Evolutionary conservation across 1,140 invertebrate species (phyloP).

Genomic region (Homalodisca vitripennis): DNA sequence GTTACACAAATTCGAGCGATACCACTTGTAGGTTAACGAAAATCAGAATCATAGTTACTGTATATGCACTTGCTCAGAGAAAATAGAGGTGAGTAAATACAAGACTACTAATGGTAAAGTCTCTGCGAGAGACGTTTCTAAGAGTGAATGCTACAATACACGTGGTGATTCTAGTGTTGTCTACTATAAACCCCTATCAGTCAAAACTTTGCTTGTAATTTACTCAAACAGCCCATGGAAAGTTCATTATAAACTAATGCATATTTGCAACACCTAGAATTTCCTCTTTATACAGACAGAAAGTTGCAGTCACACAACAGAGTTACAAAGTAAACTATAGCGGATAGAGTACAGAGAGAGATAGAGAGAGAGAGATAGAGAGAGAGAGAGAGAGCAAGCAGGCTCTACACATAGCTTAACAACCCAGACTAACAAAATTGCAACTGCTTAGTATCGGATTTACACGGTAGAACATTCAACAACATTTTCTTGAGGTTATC

Average conservation of each 20-base stretch:
- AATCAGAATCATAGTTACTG: not conserved
- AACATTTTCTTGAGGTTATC: slow-evolving; percentile 28
- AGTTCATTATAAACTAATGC: slow-evolving; percentile 35
- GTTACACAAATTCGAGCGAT: slow-evolving; percentile 2
- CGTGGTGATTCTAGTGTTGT: slow-evolving; percentile 38
- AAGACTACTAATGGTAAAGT: slow-evolving; percentile 21
- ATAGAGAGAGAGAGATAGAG: slow-evolving; percentile 16
- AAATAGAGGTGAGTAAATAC: slow-evolving; percentile 28
- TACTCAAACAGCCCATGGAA: slow-evolving; percentile 43
- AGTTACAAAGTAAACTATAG: slow-evolving; percentile 39
- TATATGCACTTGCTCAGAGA: slow-evolving; percentile 6
- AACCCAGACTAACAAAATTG: slow-evolving; percentile 38
- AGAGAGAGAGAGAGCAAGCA: slow-evolving; percentile 31
- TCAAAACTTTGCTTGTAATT: slow-evolving; percentile 39
- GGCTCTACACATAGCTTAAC: slow-evolving; percentile 37
- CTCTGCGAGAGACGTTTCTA: not conserved
- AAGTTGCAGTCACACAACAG: slow-evolving; percentile 41
- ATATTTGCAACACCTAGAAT: slow-evolving; percentile 32
- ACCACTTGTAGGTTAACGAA: not conserved
- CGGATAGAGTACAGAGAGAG: slow-evolving; percentile 35
- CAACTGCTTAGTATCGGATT: slow-evolving; percentile 33
- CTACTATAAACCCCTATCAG: slow-evolving; percentile 39
- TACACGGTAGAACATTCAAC: slow-evolving; percentile 38
- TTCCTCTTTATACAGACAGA: slow-evolving; percentile 41
- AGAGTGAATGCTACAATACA: slow-evolving; percentile 38